A percentile compares a stretch with the other conserved stretches of the same genome.
Conservation (phyloP, 2,113 vertebrate genomes). For the Hypanus sabinus region DNA sequence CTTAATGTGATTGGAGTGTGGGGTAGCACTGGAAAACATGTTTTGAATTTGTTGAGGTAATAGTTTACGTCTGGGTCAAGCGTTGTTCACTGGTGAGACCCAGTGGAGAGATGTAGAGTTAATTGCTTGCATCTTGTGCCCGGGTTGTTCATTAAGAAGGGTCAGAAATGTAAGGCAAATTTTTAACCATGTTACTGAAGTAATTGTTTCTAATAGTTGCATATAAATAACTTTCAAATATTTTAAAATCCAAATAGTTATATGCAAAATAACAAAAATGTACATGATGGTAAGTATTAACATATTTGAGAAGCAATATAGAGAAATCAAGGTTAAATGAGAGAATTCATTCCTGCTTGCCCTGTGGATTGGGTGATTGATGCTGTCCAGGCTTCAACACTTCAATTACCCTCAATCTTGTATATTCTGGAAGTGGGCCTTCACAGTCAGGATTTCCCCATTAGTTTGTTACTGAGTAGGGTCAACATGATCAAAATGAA, state of each 20-base stretch:
- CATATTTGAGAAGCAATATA: background rate
- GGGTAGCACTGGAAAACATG: background rate
- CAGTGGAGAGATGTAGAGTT: background rate
- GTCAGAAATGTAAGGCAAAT: background rate
- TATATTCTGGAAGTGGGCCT: background rate
- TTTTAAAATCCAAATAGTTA: background rate
- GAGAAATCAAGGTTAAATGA: background rate
- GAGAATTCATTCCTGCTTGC: background rate
- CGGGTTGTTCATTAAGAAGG: background rate
- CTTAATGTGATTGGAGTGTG: background rate
- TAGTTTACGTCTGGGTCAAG: background rate
- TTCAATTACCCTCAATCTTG: background rate
- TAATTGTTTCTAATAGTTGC: background rate
- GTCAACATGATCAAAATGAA: background rate
- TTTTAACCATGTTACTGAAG: background rate
- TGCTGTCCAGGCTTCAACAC: background rate
- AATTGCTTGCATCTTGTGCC: conserved; percentile 3
- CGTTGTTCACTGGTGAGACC: background rate
- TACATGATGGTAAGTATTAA: background rate
- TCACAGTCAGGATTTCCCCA: background rate
- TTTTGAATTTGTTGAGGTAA: conserved; percentile 13
- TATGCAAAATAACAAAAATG: conserved; percentile 16
- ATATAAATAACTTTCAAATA: background rate
- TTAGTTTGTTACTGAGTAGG: too few relatives aligned
- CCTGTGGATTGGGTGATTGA: background rate